These are phyloP conservation scores for Isaurus tuberculatus DNA, from an alignment of 92 coral and sea anemone genomes.

Conservation along the genomic window DNA sequence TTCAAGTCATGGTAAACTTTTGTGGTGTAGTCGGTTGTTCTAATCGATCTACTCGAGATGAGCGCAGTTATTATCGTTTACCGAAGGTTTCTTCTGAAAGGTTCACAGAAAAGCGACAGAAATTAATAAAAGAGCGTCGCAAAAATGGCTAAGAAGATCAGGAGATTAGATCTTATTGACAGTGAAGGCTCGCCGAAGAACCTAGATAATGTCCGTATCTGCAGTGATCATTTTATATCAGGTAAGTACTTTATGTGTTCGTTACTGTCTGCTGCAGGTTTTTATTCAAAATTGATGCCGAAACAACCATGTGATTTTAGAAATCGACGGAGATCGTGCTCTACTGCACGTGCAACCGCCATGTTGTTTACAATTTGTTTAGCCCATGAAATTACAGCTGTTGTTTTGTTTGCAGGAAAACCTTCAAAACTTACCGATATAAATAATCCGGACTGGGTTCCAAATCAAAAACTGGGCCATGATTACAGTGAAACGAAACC, in stretches of 20 bases:
- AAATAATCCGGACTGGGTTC: conserved; percentile 63
- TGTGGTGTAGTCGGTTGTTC: conserved; percentile 15
- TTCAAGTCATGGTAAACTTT: conserved; percentile 10
- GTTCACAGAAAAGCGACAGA: neutral
- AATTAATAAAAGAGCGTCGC: neutral
- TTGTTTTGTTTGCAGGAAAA: conserved; percentile 56
- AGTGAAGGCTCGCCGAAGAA: conserved; percentile 13
- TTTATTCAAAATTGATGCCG: conserved; percentile 1
- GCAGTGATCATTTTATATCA: conserved; percentile 66
- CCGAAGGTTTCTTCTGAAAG: conserved; percentile 4
- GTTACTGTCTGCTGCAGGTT: neutral
- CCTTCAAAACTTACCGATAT: conserved; percentile 49
- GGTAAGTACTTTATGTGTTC: conserved; percentile 21
- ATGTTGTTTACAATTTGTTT: neutral
- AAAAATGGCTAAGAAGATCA: neutral
- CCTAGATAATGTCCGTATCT: conserved; percentile 39
- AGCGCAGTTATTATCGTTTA: conserved; percentile 6
- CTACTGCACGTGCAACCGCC: neutral
- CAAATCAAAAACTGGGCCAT: conserved; percentile 47
- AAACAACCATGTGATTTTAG: conserved; percentile 2
- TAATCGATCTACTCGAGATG: neutral
- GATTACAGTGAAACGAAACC: conserved; percentile 49
- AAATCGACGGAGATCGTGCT: neutral
- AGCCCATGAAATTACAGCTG: neutral
- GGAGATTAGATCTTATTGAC: conserved; percentile 22